Percentiles rank a stretch among this genome's conserved stretches.
These are phyloP conservation scores for Agriopis leucophaearia DNA, from an alignment of 2,888 invertebrate species.

Conservation along the genomic window DNA sequence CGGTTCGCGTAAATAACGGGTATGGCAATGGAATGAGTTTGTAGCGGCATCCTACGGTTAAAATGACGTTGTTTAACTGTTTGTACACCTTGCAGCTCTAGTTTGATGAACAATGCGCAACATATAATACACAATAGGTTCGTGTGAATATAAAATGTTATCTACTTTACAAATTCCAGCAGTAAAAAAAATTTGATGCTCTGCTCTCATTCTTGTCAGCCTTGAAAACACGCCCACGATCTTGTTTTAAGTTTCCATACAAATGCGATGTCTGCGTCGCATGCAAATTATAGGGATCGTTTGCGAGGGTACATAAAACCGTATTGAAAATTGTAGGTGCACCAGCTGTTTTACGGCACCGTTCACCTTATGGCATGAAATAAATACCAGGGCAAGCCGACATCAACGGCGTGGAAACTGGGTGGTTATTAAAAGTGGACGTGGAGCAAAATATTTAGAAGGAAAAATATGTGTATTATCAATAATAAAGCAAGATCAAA, in stretches of 20 bases:
- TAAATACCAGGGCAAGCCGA: constrained; percentile 37
- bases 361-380: constrained; percentile 52
- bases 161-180: constrained; percentile 11
- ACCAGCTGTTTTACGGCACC: constrained; percentile 49
- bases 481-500: neutral
- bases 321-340: constrained; percentile 32
- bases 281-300: constrained; percentile 13
- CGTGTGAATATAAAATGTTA: constrained; percentile 13
- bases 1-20: constrained; percentile 49
- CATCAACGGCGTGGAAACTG: constrained; percentile 41
- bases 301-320: constrained; percentile 26
- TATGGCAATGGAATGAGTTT: constrained; percentile 46
- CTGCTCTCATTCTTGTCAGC: constrained; percentile 16
- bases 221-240: constrained; percentile 4
- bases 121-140: constrained; percentile 9
- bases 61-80: constrained; percentile 59
- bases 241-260: constrained; percentile 4
- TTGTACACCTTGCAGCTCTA: constrained; percentile 42
- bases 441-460: neutral
- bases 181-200: constrained; percentile 21
- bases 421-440: constrained; percentile 8
- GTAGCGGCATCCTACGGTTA: constrained; percentile 57
- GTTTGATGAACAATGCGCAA: constrained; percentile 34
- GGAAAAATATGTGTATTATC: neutral
- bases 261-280: constrained; percentile 1